phyloP scores from a whole-genome alignment of 92 coral and sea anemone genomes.

The Porites cylindrica region DNA sequence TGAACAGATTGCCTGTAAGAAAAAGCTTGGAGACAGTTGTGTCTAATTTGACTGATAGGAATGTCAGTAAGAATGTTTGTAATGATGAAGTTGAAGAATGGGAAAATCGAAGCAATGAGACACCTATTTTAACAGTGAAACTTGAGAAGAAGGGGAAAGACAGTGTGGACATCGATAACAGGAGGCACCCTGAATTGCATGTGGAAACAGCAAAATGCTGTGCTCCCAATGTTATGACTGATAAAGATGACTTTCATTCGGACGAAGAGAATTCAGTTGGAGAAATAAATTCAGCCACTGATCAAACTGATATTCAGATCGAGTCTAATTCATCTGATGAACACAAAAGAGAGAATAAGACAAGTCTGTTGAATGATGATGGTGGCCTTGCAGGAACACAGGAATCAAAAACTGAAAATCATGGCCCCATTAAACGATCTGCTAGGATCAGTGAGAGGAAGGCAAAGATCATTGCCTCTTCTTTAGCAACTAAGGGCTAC shows the following conservation, averaged over 20 bases:
- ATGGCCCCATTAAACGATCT: constrained; percentile 63
- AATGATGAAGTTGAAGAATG: background rate
- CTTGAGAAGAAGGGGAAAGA: background rate
- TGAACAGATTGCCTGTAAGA: background rate
- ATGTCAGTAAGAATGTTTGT: background rate
- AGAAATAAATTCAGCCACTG: background rate
- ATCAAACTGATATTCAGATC: background rate
- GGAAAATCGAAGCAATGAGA: background rate
- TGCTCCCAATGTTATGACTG: background rate
- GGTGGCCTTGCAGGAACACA: background rate
- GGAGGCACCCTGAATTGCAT: background rate
- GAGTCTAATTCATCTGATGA: background rate
- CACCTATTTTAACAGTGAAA: background rate
- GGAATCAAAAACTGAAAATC: background rate
- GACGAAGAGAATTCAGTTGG: background rate
- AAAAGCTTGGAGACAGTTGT: background rate
- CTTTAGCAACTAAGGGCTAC: background rate
- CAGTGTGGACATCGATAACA: background rate
- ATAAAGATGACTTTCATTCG: background rate
- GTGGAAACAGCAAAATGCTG: background rate
- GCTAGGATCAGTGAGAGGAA: constrained; percentile 83
- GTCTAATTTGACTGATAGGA: background rate
- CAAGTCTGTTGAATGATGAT: background rate
- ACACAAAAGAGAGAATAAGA: background rate
- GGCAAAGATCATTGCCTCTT: constrained; percentile 24